These are phyloP conservation scores for Andrena bicolor DNA, from an alignment of 2,888 invertebrate genomes.

Conservation along the genomic window DNA sequence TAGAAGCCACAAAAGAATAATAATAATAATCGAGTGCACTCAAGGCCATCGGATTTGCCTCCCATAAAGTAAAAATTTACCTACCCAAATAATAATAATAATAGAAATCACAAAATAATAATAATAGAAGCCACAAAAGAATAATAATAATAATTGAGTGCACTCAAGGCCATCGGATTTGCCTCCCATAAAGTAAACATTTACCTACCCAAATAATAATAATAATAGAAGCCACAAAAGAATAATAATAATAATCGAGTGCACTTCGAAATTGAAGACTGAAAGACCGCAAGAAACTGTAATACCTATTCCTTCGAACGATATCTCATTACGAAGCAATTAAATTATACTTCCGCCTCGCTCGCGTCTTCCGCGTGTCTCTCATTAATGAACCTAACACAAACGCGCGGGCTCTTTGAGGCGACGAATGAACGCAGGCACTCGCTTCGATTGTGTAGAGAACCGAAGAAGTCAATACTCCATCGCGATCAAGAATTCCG, in stretches of 20 bases:
- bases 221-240: too few relatives aligned
- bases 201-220: too few relatives aligned
- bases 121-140: too few relatives aligned
- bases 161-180: too few relatives aligned
- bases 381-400: conserved; percentile 5
- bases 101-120: too few relatives aligned
- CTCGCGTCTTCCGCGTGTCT: conserved; percentile 11
- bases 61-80: too few relatives aligned
- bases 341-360: conserved; percentile 21
- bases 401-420: background rate
- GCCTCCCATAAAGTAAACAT: too few relatives aligned
- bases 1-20: too few relatives aligned
- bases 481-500: background rate
- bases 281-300: background rate
- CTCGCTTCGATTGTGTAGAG: background rate
- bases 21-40: too few relatives aligned
- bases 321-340: background rate
- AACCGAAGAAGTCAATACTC: background rate
- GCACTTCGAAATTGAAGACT: background rate
- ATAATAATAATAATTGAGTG: too few relatives aligned
- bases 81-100: too few relatives aligned
- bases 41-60: too few relatives aligned
- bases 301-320: background rate
- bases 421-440: conserved; percentile 19
- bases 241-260: background rate